Conservation (phyloP, 2,888 invertebrate species). For the Cryptus armator region DNA sequence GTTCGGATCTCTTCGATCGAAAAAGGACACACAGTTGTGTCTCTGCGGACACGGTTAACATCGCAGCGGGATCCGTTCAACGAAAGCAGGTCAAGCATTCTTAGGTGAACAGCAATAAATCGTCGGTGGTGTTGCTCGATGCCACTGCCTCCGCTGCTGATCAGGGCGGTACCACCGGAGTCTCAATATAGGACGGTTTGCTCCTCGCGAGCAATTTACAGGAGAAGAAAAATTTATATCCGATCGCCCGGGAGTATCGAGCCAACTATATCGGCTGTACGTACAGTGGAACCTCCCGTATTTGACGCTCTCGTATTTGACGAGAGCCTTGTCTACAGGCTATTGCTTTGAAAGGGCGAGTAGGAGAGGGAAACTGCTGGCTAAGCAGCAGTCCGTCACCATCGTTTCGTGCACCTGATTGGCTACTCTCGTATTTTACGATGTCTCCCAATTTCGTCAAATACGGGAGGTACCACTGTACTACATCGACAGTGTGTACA, state of each 20-base stretch:
- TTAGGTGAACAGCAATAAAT: conserved; percentile 57
- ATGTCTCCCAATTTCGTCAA: too few relatives aligned
- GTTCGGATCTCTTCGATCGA: conserved; percentile 53
- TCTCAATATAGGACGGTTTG: conserved; percentile 25
- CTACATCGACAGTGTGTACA: not conserved
- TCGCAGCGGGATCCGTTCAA: conserved; percentile 39
- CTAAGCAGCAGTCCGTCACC: too few relatives aligned
- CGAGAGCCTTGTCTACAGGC: too few relatives aligned
- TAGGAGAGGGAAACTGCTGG: too few relatives aligned
- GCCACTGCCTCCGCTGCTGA: conserved; percentile 18
- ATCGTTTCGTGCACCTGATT: too few relatives aligned
- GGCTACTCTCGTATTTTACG: too few relatives aligned
- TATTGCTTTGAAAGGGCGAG: too few relatives aligned
- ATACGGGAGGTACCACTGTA: too few relatives aligned
- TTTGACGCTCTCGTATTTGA: too few relatives aligned
- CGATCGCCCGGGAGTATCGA: not conserved
- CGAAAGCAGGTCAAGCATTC: conserved; percentile 61
- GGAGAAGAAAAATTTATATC: conserved; percentile 46
- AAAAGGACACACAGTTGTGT: conserved; percentile 49
- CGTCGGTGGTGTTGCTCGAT: conserved; percentile 32
- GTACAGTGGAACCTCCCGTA: not conserved
- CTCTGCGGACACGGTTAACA: conserved; percentile 38
- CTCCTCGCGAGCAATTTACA: conserved; percentile 46
- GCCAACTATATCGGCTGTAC: not conserved
- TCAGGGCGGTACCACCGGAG: conserved; percentile 45